Evolutionary conservation across 2,113 vertebrate genomes (phyloP).

Genomic region (Megaceryle torquata): DNA sequence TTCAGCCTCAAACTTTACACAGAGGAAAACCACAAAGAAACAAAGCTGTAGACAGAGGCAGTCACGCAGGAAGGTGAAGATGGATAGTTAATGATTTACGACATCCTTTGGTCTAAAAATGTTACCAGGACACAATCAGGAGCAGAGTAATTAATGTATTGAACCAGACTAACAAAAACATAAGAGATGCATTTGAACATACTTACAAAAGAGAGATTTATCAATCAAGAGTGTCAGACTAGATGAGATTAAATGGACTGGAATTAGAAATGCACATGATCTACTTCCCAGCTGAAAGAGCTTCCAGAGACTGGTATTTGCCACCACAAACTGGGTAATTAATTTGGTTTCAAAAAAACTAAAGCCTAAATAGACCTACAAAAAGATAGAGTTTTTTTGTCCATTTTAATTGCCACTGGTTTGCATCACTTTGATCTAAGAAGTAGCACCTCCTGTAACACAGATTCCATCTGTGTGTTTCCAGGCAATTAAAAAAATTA

Average conservation of each 20-base stretch:
- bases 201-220: not conserved
- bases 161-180: not conserved
- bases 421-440: slow-evolving; percentile 42
- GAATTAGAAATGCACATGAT: not conserved
- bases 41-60: not conserved
- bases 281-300: not conserved
- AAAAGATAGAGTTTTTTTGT: not conserved
- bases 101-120: not conserved
- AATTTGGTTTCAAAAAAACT: slow-evolving; percentile 6
- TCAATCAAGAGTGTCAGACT: not conserved
- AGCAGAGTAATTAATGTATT: not conserved
- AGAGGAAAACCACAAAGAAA: not conserved
- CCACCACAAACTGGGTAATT: slow-evolving; percentile 7
- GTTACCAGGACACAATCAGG: not conserved
- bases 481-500: slow-evolving; percentile 34
- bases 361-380: not conserved
- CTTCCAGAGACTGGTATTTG: not conserved
- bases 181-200: not conserved
- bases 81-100: not conserved
- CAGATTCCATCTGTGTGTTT: slow-evolving; percentile 34
- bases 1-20: not conserved
- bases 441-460: not conserved
- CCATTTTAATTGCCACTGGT: not conserved
- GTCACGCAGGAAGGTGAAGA: not conserved
- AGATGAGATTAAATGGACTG: not conserved